phyloP scores from a whole-genome alignment of 2,888 invertebrate species.

The Drosophila kanekoi region DNA sequence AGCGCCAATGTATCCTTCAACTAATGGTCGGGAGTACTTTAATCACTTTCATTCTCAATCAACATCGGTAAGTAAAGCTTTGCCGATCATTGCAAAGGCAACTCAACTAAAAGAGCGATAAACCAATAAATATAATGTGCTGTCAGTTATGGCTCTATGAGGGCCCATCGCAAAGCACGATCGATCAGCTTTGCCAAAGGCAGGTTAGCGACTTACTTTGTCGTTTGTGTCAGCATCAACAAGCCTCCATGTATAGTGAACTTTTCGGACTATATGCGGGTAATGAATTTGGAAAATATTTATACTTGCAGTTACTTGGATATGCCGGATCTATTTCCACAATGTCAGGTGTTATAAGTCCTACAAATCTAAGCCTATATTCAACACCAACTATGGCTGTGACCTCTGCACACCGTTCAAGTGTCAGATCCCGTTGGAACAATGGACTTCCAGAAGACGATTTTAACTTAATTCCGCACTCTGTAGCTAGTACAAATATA shows the following conservation, averaged over 20 bases:
- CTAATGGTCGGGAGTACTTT: constrained; percentile 88
- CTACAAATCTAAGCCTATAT: constrained; percentile 94
- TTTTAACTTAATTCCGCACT: constrained; percentile 95
- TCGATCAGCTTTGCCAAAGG: no score
- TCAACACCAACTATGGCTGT: constrained; percentile 88
- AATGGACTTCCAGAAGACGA: constrained; percentile 96
- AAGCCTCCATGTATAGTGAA: no score
- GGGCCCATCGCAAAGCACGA: no score
- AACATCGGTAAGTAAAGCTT: constrained; percentile 85
- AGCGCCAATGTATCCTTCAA: constrained; percentile 85
- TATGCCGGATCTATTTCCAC: constrained; percentile 93
- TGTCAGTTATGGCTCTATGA: no score
- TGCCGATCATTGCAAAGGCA: no score
- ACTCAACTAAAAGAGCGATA: no score
- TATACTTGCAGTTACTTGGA: constrained; percentile 92
- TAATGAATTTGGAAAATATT: neutral
- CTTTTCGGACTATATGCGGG: no score
- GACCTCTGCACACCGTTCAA: constrained; percentile 87
- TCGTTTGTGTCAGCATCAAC: no score
- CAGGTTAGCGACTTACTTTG: no score
- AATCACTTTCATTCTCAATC: constrained; percentile 98
- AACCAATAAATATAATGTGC: no score
- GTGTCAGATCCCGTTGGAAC: constrained; percentile 93
- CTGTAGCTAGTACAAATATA: constrained; percentile 87
- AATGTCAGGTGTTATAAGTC: constrained; percentile 94